phyloP scores from a whole-genome alignment of 2,888 invertebrate species.

The Tachina grossa region DNA sequence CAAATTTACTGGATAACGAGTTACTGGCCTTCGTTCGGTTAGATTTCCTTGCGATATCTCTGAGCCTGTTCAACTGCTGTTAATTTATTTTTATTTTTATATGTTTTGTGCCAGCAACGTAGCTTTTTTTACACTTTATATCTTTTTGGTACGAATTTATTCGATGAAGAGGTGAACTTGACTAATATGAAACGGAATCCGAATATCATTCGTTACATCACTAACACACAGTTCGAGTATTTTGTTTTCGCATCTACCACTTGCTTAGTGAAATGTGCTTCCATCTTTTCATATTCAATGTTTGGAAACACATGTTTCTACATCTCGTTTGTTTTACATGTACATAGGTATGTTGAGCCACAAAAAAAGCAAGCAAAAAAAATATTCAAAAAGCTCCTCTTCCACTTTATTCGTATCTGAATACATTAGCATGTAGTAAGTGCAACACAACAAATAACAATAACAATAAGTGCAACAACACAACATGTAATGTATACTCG shows the following conservation, averaged over 20 bases:
- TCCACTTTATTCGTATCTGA: slow-evolving; percentile 36
- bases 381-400: slow-evolving; percentile 44
- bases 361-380: background rate
- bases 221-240: background rate
- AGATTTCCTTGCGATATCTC: no score
- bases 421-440: slow-evolving; percentile 63
- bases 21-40: no score
- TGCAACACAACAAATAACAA: slow-evolving; percentile 36
- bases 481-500: slow-evolving; percentile 41
- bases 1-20: no score
- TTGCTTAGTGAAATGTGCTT: slow-evolving; percentile 38
- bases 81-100: no score
- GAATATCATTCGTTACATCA: no score
- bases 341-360: slow-evolving; percentile 26
- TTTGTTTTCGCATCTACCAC: slow-evolving; percentile 17
- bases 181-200: no score
- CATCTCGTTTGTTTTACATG: slow-evolving; percentile 29
- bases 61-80: no score
- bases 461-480: slow-evolving; percentile 23
- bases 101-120: no score
- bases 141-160: no score
- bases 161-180: no score
- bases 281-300: slow-evolving; percentile 55
- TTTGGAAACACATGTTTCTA: slow-evolving; percentile 65
- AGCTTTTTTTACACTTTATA: no score